Percentiles rank a stretch among this genome's conserved stretches.
These are phyloP conservation scores for Thaumetopoea pityocampa DNA, from an alignment of 1,140 invertebrate genomes.

Conservation along the genomic window DNA sequence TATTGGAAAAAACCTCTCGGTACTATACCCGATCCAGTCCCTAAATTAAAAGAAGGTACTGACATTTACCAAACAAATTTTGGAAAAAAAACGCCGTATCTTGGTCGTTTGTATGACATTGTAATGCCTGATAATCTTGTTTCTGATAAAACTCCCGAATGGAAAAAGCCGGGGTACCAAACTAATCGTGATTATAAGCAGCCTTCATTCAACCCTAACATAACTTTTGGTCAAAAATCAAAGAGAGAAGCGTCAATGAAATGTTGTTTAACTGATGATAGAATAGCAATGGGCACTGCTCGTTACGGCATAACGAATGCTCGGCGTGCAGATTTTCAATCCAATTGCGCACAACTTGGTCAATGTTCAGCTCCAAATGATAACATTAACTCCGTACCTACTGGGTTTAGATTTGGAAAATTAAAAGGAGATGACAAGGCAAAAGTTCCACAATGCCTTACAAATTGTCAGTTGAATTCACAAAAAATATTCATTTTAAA, in stretches of 20 bases:
- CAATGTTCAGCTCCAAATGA: conserved; percentile 39
- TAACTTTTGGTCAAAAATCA: conserved; percentile 36
- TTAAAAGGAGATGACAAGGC: conserved; percentile 9
- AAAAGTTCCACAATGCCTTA: conserved; percentile 22
- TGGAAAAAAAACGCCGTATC: conserved; percentile 32
- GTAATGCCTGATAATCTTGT: conserved; percentile 34
- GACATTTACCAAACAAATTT: conserved; percentile 41
- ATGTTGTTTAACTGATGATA: conserved; percentile 40
- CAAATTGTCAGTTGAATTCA: conserved; percentile 39
- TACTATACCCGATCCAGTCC: conserved; percentile 38
- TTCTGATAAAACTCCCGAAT: conserved; percentile 36
- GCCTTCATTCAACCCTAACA: conserved; percentile 20
- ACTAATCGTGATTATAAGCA: conserved; percentile 39
- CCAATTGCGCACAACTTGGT: conserved; percentile 30
- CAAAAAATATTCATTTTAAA: conserved; percentile 29
- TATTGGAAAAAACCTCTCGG: conserved; percentile 64
- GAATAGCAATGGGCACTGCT: conserved; percentile 23
- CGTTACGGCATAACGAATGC: conserved; percentile 21
- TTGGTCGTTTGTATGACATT: conserved; percentile 29
- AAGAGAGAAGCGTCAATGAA: conserved; percentile 36
- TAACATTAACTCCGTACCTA: conserved; percentile 45
- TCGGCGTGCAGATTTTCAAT: conserved; percentile 37
- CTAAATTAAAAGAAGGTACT: conserved; percentile 53
- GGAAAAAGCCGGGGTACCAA: conserved; percentile 48
- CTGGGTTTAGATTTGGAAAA: conserved; percentile 48